These are phyloP conservation scores for Menidia menidia DNA, from an alignment of 2,797 vertebrate species.

Conservation along the genomic window DNA sequence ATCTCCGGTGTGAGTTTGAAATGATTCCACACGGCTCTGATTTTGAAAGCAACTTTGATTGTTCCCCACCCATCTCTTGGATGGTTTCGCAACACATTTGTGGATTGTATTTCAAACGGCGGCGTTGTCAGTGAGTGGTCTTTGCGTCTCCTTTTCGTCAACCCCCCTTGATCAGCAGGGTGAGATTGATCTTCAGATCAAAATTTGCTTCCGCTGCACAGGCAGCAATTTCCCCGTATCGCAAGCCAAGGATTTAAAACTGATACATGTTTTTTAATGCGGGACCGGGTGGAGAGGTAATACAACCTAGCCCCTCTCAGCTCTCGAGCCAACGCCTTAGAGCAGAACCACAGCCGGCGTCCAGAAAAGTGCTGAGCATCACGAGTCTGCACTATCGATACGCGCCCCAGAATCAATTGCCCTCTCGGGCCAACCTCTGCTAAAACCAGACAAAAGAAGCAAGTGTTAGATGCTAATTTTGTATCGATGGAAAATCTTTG, in stretches of 20 bases:
- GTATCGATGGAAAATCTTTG: constrained; percentile 46
- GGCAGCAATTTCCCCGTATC: constrained; percentile 38
- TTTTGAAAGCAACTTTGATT: background rate
- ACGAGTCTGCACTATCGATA: constrained; percentile 65
- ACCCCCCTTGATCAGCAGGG: constrained; percentile 25
- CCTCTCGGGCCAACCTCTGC: constrained; percentile 54
- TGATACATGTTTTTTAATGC: constrained; percentile 48
- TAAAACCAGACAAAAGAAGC: constrained; percentile 65
- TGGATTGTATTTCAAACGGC: constrained; percentile 1
- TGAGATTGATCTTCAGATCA: constrained; percentile 50
- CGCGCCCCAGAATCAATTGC: constrained; percentile 53
- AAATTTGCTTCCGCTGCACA: constrained; percentile 45
- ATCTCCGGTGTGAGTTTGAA: too few relatives aligned
- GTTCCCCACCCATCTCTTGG: background rate
- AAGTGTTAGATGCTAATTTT: constrained; percentile 61
- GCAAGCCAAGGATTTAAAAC: constrained; percentile 37
- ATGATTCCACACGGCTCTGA: too few relatives aligned
- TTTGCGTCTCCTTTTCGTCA: constrained; percentile 12
- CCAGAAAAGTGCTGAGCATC: constrained; percentile 66
- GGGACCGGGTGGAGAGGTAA: constrained; percentile 2
- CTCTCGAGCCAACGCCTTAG: constrained; percentile 51
- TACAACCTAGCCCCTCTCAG: constrained; percentile 44
- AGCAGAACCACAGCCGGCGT: constrained; percentile 40
- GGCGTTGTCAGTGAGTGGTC: constrained; percentile 10
- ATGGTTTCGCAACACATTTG: background rate